These are phyloP conservation scores for Propithecus perrieri DNA, from an alignment of 2,797 vertebrate species.

Conservation along the genomic window DNA sequence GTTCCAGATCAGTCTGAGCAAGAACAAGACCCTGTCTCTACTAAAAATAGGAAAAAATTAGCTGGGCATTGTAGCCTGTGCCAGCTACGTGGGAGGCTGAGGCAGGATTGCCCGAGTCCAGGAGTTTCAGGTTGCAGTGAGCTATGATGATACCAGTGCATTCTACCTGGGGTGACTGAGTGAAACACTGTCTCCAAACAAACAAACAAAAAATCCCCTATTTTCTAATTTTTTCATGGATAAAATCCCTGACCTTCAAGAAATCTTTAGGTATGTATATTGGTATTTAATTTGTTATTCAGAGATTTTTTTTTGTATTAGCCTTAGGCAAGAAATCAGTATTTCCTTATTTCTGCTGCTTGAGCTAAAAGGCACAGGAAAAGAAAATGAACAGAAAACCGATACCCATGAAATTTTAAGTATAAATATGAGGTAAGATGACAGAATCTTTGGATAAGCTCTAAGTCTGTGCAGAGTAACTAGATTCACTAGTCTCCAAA, in stretches of 20 bases:
- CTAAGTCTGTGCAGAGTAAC: background rate
- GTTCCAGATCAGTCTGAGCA: no score
- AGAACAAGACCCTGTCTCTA: no score
- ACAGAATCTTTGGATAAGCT: conserved; percentile 15
- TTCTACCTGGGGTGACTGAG: no score
- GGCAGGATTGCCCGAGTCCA: no score
- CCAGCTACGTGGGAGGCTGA: no score
- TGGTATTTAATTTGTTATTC: background rate
- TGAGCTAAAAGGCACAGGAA: background rate
- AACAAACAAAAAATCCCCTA: no score
- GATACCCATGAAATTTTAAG: background rate
- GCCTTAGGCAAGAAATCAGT: background rate
- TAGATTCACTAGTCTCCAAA: conserved; percentile 3
- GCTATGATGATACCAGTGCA: no score
- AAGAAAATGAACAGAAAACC: background rate
- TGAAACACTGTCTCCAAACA: no score
- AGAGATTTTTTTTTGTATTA: background rate
- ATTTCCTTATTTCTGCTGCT: background rate
- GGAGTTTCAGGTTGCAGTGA: no score
- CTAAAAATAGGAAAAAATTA: no score
- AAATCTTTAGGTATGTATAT: background rate
- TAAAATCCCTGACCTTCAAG: background rate
- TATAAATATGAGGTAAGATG: background rate
- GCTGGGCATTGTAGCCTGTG: no score
- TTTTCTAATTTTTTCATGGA: background rate